Percentiles rank a stretch among this genome's conserved stretches.
Evolutionary conservation across 1,140 invertebrate genomes (phyloP).

Genomic region (Neotoxoptera formosana): DNA sequence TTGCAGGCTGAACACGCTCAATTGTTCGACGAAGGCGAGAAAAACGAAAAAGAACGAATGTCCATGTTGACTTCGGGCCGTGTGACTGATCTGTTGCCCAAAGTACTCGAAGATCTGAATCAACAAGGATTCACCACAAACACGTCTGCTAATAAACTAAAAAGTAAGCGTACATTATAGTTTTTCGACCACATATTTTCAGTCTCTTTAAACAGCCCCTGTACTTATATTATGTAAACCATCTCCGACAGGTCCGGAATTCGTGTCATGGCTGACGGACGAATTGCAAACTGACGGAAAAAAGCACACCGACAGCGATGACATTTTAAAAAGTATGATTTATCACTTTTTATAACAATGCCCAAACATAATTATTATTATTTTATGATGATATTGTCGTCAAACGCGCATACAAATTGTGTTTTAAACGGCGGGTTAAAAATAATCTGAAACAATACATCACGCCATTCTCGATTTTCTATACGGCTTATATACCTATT

Average conservation of each 20-base stretch:
- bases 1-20: not conserved
- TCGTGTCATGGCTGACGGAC: constrained; percentile 88
- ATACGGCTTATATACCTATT: too few species aligned
- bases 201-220: too few species aligned
- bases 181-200: not conserved
- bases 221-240: not conserved
- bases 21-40: not conserved
- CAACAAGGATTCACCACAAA: not conserved
- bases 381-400: too few species aligned
- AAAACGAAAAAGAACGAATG: not conserved
- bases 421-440: too few species aligned
- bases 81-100: constrained; percentile 9
- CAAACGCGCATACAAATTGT: too few species aligned
- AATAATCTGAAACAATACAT: too few species aligned
- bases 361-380: too few species aligned
- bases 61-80: not conserved
- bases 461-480: too few species aligned
- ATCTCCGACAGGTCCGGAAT: constrained; percentile 61
- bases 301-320: constrained; percentile 77
- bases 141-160: constrained; percentile 64
- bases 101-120: not conserved
- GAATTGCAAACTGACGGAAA: constrained; percentile 82
- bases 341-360: too few species aligned
- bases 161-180: not conserved
- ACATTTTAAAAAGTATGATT: constrained; percentile 68